Evolutionary conservation across 2,797 vertebrate genomes (phyloP).

Genomic region (Rhinogobio ventralis): DNA sequence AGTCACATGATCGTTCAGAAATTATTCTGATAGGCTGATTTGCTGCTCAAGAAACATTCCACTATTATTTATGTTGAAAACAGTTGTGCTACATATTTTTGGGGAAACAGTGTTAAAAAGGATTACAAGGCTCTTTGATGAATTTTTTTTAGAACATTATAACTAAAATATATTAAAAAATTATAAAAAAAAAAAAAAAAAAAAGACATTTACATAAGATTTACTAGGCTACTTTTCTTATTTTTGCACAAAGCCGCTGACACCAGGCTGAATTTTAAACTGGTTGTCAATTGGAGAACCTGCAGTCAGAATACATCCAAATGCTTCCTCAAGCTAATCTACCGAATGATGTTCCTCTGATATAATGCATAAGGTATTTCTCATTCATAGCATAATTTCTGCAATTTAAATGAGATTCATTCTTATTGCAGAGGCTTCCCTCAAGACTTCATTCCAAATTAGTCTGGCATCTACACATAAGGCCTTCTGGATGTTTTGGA

Average conservation of each 20-base stretch:
- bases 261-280: neutral
- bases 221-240: neutral
- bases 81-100: neutral
- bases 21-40: neutral
- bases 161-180: too few relatives aligned
- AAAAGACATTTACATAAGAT: too few relatives aligned
- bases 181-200: too few relatives aligned
- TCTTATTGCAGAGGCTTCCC: conserved; percentile 30
- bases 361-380: neutral
- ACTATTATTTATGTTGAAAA: neutral
- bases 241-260: neutral
- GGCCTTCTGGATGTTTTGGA: conserved; percentile 26
- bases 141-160: neutral
- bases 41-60: neutral
- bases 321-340: conserved; percentile 16
- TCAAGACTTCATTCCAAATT: conserved; percentile 15
- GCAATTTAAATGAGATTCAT: conserved; percentile 30
- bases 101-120: neutral
- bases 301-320: conserved; percentile 1
- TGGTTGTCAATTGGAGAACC: neutral
- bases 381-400: neutral
- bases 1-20: neutral
- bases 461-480: neutral
- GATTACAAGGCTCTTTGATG: neutral
- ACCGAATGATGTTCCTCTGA: conserved; percentile 1